Evolutionary conservation across 2,888 invertebrate species (phyloP), one percentile per base, ranked within the genome.

Genomic region (Heliconius cydno): DNA sequence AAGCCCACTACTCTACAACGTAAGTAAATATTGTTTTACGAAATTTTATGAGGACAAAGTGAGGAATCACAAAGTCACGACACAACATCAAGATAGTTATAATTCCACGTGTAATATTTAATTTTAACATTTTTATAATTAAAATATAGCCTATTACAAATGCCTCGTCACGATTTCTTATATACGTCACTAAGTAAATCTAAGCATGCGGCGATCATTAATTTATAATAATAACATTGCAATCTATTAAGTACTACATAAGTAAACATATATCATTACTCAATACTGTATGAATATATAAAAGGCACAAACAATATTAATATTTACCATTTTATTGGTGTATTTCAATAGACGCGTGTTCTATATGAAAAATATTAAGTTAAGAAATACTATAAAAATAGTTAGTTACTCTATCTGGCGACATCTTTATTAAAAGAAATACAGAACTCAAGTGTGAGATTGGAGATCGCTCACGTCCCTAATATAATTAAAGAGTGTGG

Each of bases 301-400:
- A 82, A 82, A 94, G 93, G 94, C 94, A 94, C 93, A 93, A 93
- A 93, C 90, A 91, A 93, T 92, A 92, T 87, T 89, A 89, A 88
- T 84, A 92, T 87, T 89, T 89, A 88, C 84, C 84, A 86, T 81
- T 78, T 77, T 76, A 82, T 83, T 84, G 81, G 81, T 86, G 80
- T 84, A 82, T 83, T 83, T 75, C 80, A 82, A 83, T 77, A 84
- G 82, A 78, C 76, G 83, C 80, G 82, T 84, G 80, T 83, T 80
- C 79, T 79, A 84, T 85, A 85, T 84, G 83, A 85, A 86, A n/a
- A 85, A 87, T 87, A 86, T 86, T 87, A 88, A 89, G 87, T 90
- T 87, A 90, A 92, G 88, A 87, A 88, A 90, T 91, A 88, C 88
- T 94, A 93, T 90, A 94, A 94, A 94, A 94, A 94, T 94, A 94